Evolutionary conservation across 2,797 vertebrate species (phyloP).

Genomic region (Urosaurus nigricauda): DNA sequence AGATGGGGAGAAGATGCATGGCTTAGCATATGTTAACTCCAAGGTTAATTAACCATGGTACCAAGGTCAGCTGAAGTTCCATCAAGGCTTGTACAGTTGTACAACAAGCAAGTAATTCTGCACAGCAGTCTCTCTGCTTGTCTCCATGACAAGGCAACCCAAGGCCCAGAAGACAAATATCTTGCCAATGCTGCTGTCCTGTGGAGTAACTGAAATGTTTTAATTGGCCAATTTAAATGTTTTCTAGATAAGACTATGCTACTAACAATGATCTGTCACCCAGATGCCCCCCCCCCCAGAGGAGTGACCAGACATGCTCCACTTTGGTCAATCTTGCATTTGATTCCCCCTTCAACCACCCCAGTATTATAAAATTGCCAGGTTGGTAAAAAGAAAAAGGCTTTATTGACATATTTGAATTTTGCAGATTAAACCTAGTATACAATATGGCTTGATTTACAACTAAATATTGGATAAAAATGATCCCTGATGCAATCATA

Average conservation of each 20-base stretch:
- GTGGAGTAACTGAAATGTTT: background rate
- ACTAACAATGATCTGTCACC: background rate
- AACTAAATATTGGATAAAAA: conserved; percentile 11
- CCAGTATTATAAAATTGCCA: conserved; percentile 15
- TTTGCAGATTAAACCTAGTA: background rate
- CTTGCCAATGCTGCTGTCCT: background rate
- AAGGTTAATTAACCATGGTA: conserved; percentile 23
- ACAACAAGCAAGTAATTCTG: conserved; percentile 17
- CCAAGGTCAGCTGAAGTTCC: conserved; percentile 37
- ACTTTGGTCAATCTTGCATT: background rate
- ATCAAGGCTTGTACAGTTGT: conserved; percentile 28
- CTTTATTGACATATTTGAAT: background rate
- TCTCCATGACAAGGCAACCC: background rate
- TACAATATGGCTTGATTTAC: background rate
- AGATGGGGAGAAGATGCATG: background rate
- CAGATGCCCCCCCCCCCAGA: too few relatives aligned
- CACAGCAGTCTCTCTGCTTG: background rate
- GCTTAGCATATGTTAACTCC: conserved; percentile 40
- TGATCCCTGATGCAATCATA: conserved; percentile 16
- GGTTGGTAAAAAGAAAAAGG: conserved; percentile 13
- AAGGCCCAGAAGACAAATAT: background rate
- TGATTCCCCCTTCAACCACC: conserved; percentile 6
- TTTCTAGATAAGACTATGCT: background rate
- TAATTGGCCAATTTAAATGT: background rate
- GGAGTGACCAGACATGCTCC: background rate